Evolutionary conservation across 2,113 vertebrate species (phyloP).

Genomic region (Podarcis raffonei): DNA sequence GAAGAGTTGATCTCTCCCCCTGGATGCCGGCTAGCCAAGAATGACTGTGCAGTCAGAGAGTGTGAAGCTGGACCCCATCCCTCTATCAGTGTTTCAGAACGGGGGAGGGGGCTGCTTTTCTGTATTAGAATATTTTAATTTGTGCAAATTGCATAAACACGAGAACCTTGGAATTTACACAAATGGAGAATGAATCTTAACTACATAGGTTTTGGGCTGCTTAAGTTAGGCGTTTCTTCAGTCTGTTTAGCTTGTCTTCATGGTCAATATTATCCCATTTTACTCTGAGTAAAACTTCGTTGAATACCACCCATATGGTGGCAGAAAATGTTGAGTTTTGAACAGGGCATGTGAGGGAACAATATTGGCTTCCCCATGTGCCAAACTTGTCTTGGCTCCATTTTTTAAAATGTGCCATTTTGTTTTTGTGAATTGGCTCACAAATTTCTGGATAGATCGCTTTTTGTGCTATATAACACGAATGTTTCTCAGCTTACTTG

Average conservation of each 20-base stretch:
- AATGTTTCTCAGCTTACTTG: background rate
- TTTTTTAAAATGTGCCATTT: background rate
- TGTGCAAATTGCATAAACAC: background rate
- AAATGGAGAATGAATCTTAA: background rate
- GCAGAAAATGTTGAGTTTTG: background rate
- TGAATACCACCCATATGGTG: background rate
- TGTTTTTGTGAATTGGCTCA: background rate
- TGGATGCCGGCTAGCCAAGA: background rate
- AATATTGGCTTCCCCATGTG: no score
- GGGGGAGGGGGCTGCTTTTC: background rate
- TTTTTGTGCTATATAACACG: background rate
- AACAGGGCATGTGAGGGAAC: background rate
- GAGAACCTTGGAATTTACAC: background rate
- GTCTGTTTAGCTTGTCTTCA: background rate
- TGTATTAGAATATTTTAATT: background rate
- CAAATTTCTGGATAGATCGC: background rate
- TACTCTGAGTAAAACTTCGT: no score
- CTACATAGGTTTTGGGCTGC: background rate
- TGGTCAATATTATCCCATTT: background rate
- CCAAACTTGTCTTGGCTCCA: background rate
- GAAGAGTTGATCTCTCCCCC: background rate
- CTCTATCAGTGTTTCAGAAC: slow-evolving; percentile 12
- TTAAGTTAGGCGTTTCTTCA: background rate
- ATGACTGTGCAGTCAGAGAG: slow-evolving; percentile 6
- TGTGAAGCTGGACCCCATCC: slow-evolving; percentile 27